Evolutionary conservation across 2,888 invertebrate species (phyloP).

Genomic region (Andrena praecox): DNA sequence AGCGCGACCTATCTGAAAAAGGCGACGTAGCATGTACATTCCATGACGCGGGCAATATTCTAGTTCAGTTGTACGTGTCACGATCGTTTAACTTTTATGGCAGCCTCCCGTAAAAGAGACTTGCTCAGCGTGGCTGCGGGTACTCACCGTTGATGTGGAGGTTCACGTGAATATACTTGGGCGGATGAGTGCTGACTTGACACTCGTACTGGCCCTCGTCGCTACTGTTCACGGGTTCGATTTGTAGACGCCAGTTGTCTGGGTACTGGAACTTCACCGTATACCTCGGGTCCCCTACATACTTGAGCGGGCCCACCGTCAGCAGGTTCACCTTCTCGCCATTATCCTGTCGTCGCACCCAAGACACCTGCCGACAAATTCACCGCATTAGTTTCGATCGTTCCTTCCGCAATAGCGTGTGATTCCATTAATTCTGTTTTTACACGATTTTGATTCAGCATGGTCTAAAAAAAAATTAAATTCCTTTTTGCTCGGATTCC

Average conservation of each 20-base stretch:
- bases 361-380: slow-evolving; percentile 87
- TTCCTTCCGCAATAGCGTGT: not conserved
- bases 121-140: not conserved
- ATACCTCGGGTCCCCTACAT: slow-evolving; percentile 88
- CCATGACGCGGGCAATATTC: not conserved
- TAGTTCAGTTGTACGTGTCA: not conserved
- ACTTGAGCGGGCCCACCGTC: slow-evolving; percentile 89
- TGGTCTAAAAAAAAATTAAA: too few relatives aligned
- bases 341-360: slow-evolving; percentile 88
- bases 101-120: not conserved
- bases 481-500: too few relatives aligned
- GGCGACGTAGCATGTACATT: not conserved
- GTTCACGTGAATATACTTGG: slow-evolving; percentile 85
- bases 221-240: slow-evolving; percentile 85
- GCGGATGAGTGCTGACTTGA: slow-evolving; percentile 86
- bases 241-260: slow-evolving; percentile 86
- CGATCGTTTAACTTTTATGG: slow-evolving; percentile 23
- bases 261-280: slow-evolving; percentile 86
- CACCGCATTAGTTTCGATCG: not conserved
- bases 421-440: too few relatives aligned
- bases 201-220: slow-evolving; percentile 86
- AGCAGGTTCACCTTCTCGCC: slow-evolving; percentile 89
- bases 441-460: too few relatives aligned
- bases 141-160: slow-evolving; percentile 85
- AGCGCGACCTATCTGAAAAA: not conserved